A percentile compares a stretch with the other conserved stretches of the same genome.
Evolutionary conservation across 2,113 vertebrate species (phyloP).

Genomic region (Struthidea cinerea): DNA sequence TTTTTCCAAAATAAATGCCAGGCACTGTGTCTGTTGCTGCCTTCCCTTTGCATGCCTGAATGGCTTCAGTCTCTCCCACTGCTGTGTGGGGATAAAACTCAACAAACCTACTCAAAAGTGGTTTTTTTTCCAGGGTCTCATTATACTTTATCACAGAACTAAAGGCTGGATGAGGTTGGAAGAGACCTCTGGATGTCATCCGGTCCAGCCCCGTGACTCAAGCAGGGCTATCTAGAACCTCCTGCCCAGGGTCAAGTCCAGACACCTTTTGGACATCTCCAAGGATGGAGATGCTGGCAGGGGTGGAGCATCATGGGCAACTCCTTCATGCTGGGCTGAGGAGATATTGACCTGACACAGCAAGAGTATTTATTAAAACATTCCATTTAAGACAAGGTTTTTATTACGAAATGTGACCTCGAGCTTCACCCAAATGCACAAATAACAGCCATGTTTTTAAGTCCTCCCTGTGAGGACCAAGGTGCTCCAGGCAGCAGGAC

Average conservation of each 20-base stretch:
- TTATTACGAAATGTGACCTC: neutral
- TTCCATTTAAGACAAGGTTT: neutral
- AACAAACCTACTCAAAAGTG: neutral
- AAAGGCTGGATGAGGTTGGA: neutral
- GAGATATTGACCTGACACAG: neutral
- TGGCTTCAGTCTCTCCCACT: neutral
- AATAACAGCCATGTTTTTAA: neutral
- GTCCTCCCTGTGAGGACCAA: neutral
- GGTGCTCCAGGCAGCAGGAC: neutral
- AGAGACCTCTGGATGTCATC: neutral
- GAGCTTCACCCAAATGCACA: neutral
- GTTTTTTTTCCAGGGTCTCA: fast-evolving
- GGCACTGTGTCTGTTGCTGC: neutral
- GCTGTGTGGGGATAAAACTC: neutral
- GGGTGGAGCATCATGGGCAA: neutral
- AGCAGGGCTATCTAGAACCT: neutral
- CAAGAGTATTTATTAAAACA: neutral
- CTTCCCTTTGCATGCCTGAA: neutral
- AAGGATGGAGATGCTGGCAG: neutral
- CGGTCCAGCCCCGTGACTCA: neutral
- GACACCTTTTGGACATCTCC: neutral
- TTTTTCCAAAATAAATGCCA: neutral
- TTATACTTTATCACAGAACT: neutral
- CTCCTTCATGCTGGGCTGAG: neutral
- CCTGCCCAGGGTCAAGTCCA: neutral